Evolutionary conservation across 2,113 vertebrate genomes (phyloP), one percentile per base, ranked within the genome.

Genomic region (Globicephala melas): DNA sequence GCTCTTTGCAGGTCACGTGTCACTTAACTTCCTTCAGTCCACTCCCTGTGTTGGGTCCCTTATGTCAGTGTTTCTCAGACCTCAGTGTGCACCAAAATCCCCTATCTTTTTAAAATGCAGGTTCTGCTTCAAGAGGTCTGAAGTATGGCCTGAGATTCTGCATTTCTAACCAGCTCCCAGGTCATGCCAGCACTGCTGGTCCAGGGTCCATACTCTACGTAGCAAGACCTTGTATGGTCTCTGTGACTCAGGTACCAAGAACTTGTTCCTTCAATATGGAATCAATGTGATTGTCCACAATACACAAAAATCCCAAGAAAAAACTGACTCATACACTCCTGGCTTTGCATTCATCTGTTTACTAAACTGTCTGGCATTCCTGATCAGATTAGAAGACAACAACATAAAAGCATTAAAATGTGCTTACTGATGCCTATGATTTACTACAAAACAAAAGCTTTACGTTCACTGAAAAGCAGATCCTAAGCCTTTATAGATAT

Each of bases 301-400:
- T 15, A 33, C 8, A 23, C 44, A 50, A n/a, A 44, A 13, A 20
- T 58, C 47, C 58, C 44, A 70, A 58, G 50, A 13, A 60, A 70
- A 70, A 38, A 23, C 79, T n/a, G 47, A 83, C 14, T 80, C 76
- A 12, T 23, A 15, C 6, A n/a, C 76, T 79, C 31, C 26, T 21
- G 50, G 41, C 53, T 90, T 73, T 73, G 36, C 20, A n/a, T 90
- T 89, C 74, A 92, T 12, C 50, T 38, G 25, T 82, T 82, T 85
- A 62, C 58, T 44, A 74, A 79, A 18, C 55, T 44, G 65, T 77
- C 63, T 88, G 44, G 50, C 89, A 70, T 96, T 67, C 63, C 67
- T 76, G 76, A 68, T 94, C 41, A 85, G 80, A 89, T 95, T 79
- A 80, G 95, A 96, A 97, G 84, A 91, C 94, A 84, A 44, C 25